Conservation (phyloP, 2,113 vertebrate species). For the Polypterus senegalus region DNA sequence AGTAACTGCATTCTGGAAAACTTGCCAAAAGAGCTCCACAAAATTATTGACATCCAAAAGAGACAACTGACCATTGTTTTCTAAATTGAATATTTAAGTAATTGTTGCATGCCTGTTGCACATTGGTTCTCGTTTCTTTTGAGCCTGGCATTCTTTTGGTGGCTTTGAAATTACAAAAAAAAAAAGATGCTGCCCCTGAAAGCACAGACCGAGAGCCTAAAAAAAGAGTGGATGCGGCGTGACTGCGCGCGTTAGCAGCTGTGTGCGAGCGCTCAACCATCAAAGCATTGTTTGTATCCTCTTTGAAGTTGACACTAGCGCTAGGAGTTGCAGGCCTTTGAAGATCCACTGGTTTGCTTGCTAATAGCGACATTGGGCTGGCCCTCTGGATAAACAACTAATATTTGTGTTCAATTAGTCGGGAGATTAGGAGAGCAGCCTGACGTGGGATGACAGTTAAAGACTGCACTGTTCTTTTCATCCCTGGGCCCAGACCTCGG, state of each 20-base stretch:
- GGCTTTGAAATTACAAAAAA: background rate
- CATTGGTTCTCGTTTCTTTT: background rate
- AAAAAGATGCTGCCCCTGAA: slow-evolving; percentile 1
- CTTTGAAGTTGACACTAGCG: slow-evolving; percentile 49
- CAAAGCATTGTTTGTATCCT: slow-evolving; percentile 30
- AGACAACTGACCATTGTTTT: slow-evolving; percentile 7
- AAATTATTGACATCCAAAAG: slow-evolving; percentile 11
- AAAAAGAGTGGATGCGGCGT: slow-evolving; percentile 1
- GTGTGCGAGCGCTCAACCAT: slow-evolving; percentile 27
- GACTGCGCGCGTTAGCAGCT: slow-evolving; percentile 17
- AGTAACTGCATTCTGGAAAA: background rate
- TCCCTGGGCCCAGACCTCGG: slow-evolving; percentile 31
- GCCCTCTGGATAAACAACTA: slow-evolving; percentile 45
- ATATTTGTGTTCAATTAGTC: slow-evolving; percentile 57
- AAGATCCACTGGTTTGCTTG: slow-evolving; percentile 45
- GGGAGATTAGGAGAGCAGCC: slow-evolving; percentile 45
- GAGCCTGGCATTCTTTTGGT: background rate
- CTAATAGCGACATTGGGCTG: slow-evolving; percentile 54
- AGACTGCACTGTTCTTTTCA: slow-evolving; percentile 40
- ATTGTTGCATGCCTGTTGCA: slow-evolving; percentile 6
- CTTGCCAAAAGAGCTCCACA: slow-evolving; percentile 7
- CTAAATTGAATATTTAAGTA: slow-evolving; percentile 4
- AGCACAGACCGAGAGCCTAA: slow-evolving; percentile 11
- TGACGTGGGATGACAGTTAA: slow-evolving; percentile 37
- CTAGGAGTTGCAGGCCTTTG: slow-evolving; percentile 38